These are phyloP conservation scores for Ferdinandea cuprea DNA, from an alignment of 2,888 invertebrate species.

Conservation along the genomic window DNA sequence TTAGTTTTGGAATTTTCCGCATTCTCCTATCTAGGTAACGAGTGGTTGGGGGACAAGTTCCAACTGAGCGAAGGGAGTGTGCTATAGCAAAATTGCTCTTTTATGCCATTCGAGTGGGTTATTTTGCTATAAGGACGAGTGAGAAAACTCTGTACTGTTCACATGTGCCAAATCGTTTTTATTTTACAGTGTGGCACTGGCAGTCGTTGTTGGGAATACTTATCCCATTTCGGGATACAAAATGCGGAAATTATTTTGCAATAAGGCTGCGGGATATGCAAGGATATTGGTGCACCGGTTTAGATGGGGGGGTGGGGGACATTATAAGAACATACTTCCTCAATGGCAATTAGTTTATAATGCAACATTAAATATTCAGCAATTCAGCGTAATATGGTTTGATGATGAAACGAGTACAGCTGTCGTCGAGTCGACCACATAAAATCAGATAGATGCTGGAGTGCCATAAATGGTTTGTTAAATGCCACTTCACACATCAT, in stretches of 20 bases:
- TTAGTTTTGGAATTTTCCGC: slow-evolving; percentile 3
- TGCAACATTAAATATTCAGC: slow-evolving; percentile 37
- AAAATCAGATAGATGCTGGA: slow-evolving; percentile 1
- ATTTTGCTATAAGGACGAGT: slow-evolving; percentile 12
- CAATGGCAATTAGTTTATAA: slow-evolving; percentile 43
- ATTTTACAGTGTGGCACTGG: slow-evolving; percentile 25
- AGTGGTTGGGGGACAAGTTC: slow-evolving; percentile 1
- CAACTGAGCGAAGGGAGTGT: not conserved
- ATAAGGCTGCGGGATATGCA: slow-evolving; percentile 9
- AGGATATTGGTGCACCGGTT: slow-evolving; percentile 1
- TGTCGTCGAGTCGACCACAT: not conserved
- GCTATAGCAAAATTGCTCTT: slow-evolving; percentile 38
- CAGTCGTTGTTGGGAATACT: slow-evolving; percentile 19
- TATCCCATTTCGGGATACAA: slow-evolving; percentile 24
- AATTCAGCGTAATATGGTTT: slow-evolving; percentile 16
- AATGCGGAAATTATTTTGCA: slow-evolving; percentile 42
- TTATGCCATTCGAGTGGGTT: slow-evolving; percentile 35
- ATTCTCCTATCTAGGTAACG: not conserved
- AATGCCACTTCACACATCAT: slow-evolving; percentile 17
- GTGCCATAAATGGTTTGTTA: slow-evolving; percentile 29
- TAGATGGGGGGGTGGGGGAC: not conserved
- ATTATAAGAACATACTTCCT: not conserved
- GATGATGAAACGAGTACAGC: slow-evolving; percentile 18
- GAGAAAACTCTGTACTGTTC: slow-evolving; percentile 10
- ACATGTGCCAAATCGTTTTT: slow-evolving; percentile 61